A percentile compares a stretch with the other conserved stretches of the same genome.
phyloP scores from a whole-genome alignment of 1,140 invertebrate species.

The Drosophila carrolli region DNA sequence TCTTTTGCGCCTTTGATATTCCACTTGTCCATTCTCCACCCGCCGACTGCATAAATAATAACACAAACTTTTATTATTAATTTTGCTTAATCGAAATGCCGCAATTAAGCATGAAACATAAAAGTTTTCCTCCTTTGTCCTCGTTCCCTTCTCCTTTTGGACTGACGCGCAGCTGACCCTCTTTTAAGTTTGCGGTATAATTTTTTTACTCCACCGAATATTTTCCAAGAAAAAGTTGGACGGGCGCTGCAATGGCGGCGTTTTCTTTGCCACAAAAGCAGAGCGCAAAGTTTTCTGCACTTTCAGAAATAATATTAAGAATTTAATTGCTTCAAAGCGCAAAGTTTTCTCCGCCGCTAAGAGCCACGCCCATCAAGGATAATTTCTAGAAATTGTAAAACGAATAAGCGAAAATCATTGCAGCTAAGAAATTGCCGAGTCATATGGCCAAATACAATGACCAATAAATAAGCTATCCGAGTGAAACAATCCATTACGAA shows the following conservation, averaged over 20 bases:
- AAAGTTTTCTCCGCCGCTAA: constrained; percentile 9
- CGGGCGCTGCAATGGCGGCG: constrained; percentile 6
- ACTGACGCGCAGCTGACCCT: constrained; percentile 29
- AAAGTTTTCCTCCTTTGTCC: constrained; percentile 50
- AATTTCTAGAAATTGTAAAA: constrained; percentile 29
- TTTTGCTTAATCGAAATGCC: constrained; percentile 80
- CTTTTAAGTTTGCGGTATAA: constrained; percentile 36
- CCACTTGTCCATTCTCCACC: constrained; percentile 22
- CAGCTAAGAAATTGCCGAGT: constrained; percentile 37
- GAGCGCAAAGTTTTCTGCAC: constrained; percentile 53
- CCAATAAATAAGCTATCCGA: constrained; percentile 42
- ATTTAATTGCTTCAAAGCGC: constrained; percentile 59
- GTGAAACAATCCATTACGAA: constrained; percentile 69
- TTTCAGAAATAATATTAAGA: constrained; percentile 59
- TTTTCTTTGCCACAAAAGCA: constrained; percentile 5
- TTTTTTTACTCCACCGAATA: constrained; percentile 45
- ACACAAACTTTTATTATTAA: constrained; percentile 78
- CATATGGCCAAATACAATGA: constrained; percentile 52
- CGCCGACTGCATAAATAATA: constrained; percentile 67
- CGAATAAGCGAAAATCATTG: constrained; percentile 35
- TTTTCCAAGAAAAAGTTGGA: constrained; percentile 44
- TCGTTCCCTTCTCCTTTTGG: constrained; percentile 30
- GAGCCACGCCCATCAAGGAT: constrained; percentile 3
- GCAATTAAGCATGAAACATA: constrained; percentile 74
- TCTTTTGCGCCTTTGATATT: constrained; percentile 43